A percentile compares a stretch with the other conserved stretches of the same genome.
These are phyloP conservation scores for Platysteira castanea DNA, from an alignment of 2,113 vertebrate species.

Conservation along the genomic window DNA sequence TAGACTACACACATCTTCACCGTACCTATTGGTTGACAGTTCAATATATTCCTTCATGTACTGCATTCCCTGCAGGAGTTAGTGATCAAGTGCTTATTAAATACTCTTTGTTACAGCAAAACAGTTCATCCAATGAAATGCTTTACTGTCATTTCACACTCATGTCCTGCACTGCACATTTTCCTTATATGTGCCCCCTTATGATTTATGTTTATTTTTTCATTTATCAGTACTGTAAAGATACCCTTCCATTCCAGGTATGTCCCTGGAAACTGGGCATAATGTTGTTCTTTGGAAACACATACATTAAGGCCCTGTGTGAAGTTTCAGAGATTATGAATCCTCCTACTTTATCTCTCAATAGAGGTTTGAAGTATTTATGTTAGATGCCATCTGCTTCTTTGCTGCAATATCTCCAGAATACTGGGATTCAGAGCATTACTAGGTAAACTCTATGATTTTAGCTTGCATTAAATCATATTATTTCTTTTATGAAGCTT, in stretches of 20 bases:
- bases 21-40: neutral
- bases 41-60: neutral
- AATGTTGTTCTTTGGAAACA: neutral
- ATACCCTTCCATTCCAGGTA: neutral
- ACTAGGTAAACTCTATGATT: neutral
- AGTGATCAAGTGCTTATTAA: neutral
- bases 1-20: neutral
- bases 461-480: neutral
- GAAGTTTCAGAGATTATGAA: neutral
- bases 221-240: neutral
- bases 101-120: neutral
- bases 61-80: neutral
- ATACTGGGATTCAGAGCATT: neutral
- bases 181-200: neutral
- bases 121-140: neutral
- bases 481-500: neutral
- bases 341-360: neutral
- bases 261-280: neutral
- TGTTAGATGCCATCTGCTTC: neutral
- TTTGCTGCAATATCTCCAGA: neutral
- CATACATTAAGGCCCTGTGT: neutral
- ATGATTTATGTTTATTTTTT: neutral
- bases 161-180: accelerated
- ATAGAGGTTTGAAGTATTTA: neutral
- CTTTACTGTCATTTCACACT: neutral